Base-by-base conservation (phyloP, 2,113 vertebrate genomes). In the Antennarius striatus region DNA sequence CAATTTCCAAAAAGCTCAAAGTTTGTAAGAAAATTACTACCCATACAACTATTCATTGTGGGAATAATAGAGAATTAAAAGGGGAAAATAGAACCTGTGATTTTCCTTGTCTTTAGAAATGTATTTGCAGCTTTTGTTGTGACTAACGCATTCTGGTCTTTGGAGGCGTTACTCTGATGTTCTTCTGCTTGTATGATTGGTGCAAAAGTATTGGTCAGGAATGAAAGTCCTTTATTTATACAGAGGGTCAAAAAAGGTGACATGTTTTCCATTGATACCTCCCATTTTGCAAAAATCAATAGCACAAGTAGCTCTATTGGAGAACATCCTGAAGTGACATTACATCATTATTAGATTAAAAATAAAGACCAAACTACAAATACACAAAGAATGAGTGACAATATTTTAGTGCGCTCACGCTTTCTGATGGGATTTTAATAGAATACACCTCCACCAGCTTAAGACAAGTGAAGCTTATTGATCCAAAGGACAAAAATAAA, bases 401-500 rank as follows among this genome's bases (percentile, higher is more conserved):
- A 22, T 22, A 22, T 22, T 22, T 22, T 22, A 22, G 22, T 1
- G 22, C 22, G 22, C 22, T 22, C 22, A 22, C 1, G 22, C 22
- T 22, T 22, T 22, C 22, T 36, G 10, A 56, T 63, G 29, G 15
- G 52, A 48, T 60, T 58, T 68, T 28, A 52, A 43, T 12, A 43
- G 13, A 40, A 6, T 46, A 15, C 36, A 43, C 9, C 3, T 12
- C 42, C 10, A 43, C 39, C 51, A 28, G 15, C 52, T 50, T 10
- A 42, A 60, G 50, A 55, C 65, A 32, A 68, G 47, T 55, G 54
- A 76, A 45, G 56, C 36, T 9, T 60, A 73, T 72, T 60, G 75
- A 83, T 77, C 69, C 51, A 22, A 66, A 56, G 1, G 71, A 63
- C 55, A 53, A 62, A 64, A 45, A 12, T 50, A 62, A 64, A 45